A percentile compares a stretch with the other conserved stretches of the same genome.
Conservation (phyloP, 2,113 vertebrate species). For the Campylomormyrus numenius region DNA sequence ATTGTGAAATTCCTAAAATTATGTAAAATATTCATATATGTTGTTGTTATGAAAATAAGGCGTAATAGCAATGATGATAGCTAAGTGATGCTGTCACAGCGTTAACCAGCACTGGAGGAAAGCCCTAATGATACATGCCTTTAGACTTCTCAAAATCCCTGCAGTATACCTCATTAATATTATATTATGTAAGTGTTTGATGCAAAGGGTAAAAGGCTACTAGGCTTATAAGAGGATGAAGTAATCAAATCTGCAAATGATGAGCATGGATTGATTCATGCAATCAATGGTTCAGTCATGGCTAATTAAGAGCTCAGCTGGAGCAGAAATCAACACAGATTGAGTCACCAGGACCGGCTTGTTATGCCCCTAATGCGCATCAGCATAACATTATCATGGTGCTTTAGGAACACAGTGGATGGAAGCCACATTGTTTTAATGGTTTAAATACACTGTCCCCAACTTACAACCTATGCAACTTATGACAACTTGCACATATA, state of each 20-base stretch:
- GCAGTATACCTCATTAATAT: not conserved
- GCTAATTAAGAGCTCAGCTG: conserved; percentile 4
- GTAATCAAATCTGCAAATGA: conserved; percentile 2
- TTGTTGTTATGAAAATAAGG: not conserved
- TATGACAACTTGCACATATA: not conserved
- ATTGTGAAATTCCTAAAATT: not conserved
- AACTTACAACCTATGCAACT: not conserved
- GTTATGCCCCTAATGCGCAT: not conserved
- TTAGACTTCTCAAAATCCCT: not conserved
- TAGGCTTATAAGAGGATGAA: not conserved
- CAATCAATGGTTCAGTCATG: not conserved
- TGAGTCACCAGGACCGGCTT: not conserved
- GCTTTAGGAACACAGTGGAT: not conserved
- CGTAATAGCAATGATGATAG: not conserved
- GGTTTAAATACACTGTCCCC: not conserved
- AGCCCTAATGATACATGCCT: not conserved
- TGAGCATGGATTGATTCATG: not conserved
- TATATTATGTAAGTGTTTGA: not conserved
- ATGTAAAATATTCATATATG: not conserved
- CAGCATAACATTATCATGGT: not conserved
- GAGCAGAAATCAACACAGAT: not conserved
- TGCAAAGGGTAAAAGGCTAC: not conserved
- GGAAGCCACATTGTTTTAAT: not conserved
- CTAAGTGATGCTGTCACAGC: not conserved
- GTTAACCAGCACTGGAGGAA: not conserved